Conservation (phyloP, 2,888 invertebrate species). For the Siphlonurus alternatus region DNA sequence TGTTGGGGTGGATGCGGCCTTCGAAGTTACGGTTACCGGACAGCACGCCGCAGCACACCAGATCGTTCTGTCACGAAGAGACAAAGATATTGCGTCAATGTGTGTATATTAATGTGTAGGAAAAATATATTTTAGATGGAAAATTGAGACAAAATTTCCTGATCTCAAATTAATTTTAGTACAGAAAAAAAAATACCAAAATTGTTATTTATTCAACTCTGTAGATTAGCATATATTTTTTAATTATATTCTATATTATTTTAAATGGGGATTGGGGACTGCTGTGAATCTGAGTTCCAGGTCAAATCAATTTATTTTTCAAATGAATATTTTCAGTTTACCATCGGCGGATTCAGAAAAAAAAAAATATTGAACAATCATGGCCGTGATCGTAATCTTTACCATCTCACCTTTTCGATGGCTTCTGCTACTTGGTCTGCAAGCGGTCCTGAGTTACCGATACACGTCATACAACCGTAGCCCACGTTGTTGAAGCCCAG, state of each 20-base stretch:
- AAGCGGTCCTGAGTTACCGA: slow-evolving; percentile 93
- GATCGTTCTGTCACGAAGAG: slow-evolving; percentile 51
- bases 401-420: slow-evolving; percentile 54
- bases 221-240: too few relatives aligned
- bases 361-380: too few relatives aligned
- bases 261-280: too few relatives aligned
- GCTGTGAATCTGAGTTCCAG: too few relatives aligned
- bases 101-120: too few relatives aligned
- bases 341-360: too few relatives aligned
- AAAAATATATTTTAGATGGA: too few relatives aligned
- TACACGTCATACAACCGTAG: slow-evolving; percentile 99
- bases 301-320: too few relatives aligned
- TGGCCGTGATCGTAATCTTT: too few relatives aligned
- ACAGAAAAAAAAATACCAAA: background rate
- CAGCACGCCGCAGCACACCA: slow-evolving; percentile 89
- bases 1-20: slow-evolving; percentile 92
- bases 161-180: background rate
- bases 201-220: too few relatives aligned
- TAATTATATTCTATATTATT: too few relatives aligned
- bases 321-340: too few relatives aligned
- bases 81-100: slow-evolving; percentile 6
- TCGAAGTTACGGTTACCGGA: slow-evolving; percentile 98
- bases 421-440: slow-evolving; percentile 81
- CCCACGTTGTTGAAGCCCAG: slow-evolving; percentile 91
- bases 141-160: background rate